Base-by-base conservation (phyloP, 2,113 vertebrate species). In the Steatornis caripensis region DNA sequence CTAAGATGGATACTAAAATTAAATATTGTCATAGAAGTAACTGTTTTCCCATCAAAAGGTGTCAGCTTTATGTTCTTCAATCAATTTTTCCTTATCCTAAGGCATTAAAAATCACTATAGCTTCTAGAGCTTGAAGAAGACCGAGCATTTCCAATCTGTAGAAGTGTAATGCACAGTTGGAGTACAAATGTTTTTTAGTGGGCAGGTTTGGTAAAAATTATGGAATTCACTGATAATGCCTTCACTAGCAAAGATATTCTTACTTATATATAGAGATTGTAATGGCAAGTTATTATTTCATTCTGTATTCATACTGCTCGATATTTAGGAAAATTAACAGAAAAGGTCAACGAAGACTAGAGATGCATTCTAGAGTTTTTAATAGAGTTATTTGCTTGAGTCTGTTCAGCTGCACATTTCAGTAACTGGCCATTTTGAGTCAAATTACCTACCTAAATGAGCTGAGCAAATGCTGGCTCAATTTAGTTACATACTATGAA, bases 401-500 rank as follows among this genome's bases (percentile, higher is more conserved):
- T 88, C 79, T 79, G 61, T 92, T 96, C 75, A 95, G 82, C 76
- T 79, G 24, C 82, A 84, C 29, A 64, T 94, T 85, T 94, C 64
- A 89, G n/a, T 88, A 76, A 90, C 68, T 91, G 77, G 78, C 54
- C 62, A 86, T 96, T 97, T 97, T 95, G 37, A 68, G 69, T 94
- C 23, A 84, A 84, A 94, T 92, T 76, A 94, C 89, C 57, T 95
- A 58, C 75, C 84, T 94, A 97, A 94, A 95, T 94, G 90, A 97
- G 87, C 46, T 87, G 90, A 97, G 94, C 68, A 97, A 97, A 96
- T 93, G 76, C 54, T 92, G 95, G 76, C 79, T 96, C 71, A 92
- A 93, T 93, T 97, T 95, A 90, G 96, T 70, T 84, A 65, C 64
- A 72, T 77, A 90, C 62, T 95, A 97, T 92, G 90, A 98, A 96